phyloP scores from a whole-genome alignment of 2,113 vertebrate genomes.

The Crotophaga sulcirostris region DNA sequence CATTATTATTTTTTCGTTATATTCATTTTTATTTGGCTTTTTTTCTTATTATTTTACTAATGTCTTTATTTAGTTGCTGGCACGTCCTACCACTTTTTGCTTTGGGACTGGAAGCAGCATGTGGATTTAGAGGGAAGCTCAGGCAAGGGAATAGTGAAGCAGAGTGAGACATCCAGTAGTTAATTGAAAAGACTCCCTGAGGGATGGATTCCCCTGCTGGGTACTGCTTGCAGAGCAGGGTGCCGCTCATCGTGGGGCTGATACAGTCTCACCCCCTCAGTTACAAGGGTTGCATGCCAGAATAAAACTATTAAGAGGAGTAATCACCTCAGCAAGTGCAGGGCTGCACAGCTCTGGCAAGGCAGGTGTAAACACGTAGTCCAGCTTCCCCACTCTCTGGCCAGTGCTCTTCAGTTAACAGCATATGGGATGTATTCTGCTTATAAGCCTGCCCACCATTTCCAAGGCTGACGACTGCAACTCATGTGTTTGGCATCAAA shows the following conservation, averaged over 20 bases:
- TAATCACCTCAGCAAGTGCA: not conserved
- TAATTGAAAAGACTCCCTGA: not conserved
- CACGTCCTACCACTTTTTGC: not conserved
- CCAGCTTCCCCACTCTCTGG: not conserved
- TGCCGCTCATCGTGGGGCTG: not conserved
- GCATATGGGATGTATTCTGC: not conserved
- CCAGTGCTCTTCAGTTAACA: not conserved
- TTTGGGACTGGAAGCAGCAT: not conserved
- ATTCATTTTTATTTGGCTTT: not conserved
- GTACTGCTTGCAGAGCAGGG: not conserved
- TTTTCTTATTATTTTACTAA: not conserved
- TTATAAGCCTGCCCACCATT: not conserved
- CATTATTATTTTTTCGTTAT: not conserved
- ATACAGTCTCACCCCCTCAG: not conserved
- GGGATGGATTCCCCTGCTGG: not conserved
- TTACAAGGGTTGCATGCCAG: not conserved
- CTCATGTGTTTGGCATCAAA: not conserved
- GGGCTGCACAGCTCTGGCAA: not conserved
- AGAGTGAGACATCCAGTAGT: not conserved
- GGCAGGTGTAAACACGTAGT: not conserved
- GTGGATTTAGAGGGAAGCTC: not conserved
- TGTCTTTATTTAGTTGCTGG: not conserved
- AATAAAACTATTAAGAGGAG: not conserved
- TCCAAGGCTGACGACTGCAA: not conserved
- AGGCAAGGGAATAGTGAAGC: rapidly evolving